Base-by-base conservation (phyloP, 2,888 invertebrate genomes). In the Caenorhabditis sulstoni region DNA sequence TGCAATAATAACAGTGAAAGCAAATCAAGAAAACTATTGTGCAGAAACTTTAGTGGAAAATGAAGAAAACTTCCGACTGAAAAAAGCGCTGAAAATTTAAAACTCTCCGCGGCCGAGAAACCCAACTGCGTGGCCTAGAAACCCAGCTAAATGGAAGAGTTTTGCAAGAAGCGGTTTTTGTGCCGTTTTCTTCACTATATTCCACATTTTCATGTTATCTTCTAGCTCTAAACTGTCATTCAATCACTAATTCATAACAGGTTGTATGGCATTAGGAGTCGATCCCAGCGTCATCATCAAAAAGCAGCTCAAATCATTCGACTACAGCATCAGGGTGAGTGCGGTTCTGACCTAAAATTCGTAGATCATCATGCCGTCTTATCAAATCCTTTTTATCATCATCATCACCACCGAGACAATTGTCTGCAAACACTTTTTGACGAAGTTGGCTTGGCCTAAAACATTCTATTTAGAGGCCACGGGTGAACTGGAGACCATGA, bases 301-400 rank as follows among this genome's bases (percentile, higher is more conserved):
- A 37, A 71, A 71, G 39, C 49, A 66, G 47, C 65, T 78, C 14
- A 78, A 66, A 71, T 78, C 77, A 29, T 78, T 64, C 66, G 71
- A 71, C 55, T 79, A 79, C 53, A 79, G 50, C 35, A 61, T 78
- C 7, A 59, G 65, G 37, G 77, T 71, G 41, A n/a, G 62, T 55
- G 57, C n/a, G 41, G 62, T 49, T 71, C 23, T 62, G 57, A 45
- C 29, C 70, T 45, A 44, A 37, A n/a, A n/a, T n/a, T 3, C 20
- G 12, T 55, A 23, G 52, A 35, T 55, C 52, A 53, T 41, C 66
- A 53, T 37, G 47, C 20, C 44, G 14, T 29, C 45, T 49, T 23
- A 55, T 66, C 66, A 57, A 47, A 66, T 66, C 57, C 16, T 11
- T 49, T 57, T 7, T 37, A 29, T 39, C 23, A 29, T 55, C 44